A percentile compares a stretch with the other conserved stretches of the same genome.
Conservation (phyloP, 2,888 invertebrate genomes). For the Neoascia interrupta region DNA sequence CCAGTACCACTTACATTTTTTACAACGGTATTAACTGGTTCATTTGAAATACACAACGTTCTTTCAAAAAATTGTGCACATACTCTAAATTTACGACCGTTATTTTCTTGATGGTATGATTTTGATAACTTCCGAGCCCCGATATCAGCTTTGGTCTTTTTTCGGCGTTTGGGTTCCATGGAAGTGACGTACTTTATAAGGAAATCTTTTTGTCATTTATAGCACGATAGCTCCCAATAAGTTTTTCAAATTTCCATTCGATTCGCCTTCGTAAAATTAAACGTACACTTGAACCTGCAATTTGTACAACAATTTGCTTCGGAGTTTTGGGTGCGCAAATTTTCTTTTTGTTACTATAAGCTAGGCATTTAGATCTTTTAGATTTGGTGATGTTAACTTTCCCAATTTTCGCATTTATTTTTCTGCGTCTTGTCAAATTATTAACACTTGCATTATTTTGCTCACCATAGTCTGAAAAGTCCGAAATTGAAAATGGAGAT, state of each 20-base stretch:
- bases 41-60: conserved; percentile 11
- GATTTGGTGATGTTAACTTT: conserved; percentile 6
- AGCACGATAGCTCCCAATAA: not conserved
- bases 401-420: not conserved
- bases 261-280: conserved; percentile 1
- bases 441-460: not conserved
- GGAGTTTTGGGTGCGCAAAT: conserved; percentile 5
- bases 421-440: conserved; percentile 1
- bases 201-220: conserved; percentile 13
- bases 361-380: conserved; percentile 8
- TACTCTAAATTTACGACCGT: not conserved
- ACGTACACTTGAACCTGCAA: conserved; percentile 8
- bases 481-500: conserved; percentile 1
- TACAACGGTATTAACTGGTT: conserved; percentile 4
- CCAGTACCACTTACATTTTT: not conserved
- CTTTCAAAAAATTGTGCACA: conserved; percentile 1
- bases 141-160: conserved; percentile 6
- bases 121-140: not conserved
- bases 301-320: conserved; percentile 4
- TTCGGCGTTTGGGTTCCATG: conserved; percentile 16
- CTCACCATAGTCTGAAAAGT: conserved; percentile 2
- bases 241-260: conserved; percentile 1
- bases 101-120: conserved; percentile 1
- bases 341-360: conserved; percentile 8
- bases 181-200: not conserved